Base-by-base conservation (phyloP, 64 coral and sea anemone species). In the Pachyseris speciosa region DNA sequence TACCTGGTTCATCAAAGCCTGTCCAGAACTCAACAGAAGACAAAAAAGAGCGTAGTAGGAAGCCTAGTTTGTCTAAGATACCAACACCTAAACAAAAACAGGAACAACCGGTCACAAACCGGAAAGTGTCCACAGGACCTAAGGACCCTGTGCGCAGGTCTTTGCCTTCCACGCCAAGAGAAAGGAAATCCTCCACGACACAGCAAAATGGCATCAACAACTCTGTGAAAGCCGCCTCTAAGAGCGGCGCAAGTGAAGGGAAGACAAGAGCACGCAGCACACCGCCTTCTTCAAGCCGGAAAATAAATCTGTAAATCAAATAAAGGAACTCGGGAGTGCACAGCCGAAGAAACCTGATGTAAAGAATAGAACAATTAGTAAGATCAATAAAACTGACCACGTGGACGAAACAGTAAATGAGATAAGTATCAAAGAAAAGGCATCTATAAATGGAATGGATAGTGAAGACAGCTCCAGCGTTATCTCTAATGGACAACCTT, bases 161-260 rank as follows among this genome's bases (percentile, higher is more conserved):
- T 20, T 40, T 81, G 9, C 77, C 77, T 5, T 63, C 77, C 1
- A 81, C 77, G 22, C 77, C 77, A 39, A 53, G 55, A 39, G 77
- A 81, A n/a, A 39, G 53, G 20, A 81, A 81, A 12, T 61, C 77
- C n/a, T 81, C 77, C 7, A 61, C 33, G 12, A 26, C 52, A 3
- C 77, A n/a, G 19, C 47, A 78, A 61, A 81, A 41, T 63, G 53
- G 53, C 8, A 9, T 34, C 32, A 81, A 22, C 22, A 60, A 63
- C n/a, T 9, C 31, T 13, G 19, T 40, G 26, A 81, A 41, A 81
- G 33, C 30, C 2, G 10, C 9, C 10, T 49, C 75, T 9, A 79
- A 30, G 32, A 37, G 48, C 15, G 16, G 29, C 33, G 33, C 51
- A 25, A 32, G 1, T 57, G 37, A 60, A 37, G 37, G 31, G 9